Evolutionary conservation across 2,113 vertebrate species (phyloP).

Genomic region (Pseudolaguvia tuberculata): DNA sequence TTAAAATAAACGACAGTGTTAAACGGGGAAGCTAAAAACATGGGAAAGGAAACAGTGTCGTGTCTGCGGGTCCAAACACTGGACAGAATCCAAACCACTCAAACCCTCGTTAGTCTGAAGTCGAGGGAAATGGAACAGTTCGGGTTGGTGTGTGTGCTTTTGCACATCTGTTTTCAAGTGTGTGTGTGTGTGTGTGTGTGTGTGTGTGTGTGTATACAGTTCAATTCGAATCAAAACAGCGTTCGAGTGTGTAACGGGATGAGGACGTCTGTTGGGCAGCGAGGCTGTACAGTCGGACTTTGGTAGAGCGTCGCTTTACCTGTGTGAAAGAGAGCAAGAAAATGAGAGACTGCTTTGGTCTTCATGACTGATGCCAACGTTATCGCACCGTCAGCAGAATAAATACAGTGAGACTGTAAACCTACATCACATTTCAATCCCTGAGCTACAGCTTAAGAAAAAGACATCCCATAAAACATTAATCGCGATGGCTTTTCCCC

Average conservation of each 20-base stretch:
- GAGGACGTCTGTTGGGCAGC: constrained; percentile 59
- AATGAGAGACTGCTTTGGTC: background rate
- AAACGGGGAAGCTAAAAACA: constrained; percentile 56
- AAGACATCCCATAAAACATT: too few relatives aligned
- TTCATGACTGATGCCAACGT: too few relatives aligned
- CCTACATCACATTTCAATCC: too few relatives aligned
- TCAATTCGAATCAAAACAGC: constrained; percentile 67
- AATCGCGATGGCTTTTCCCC: too few relatives aligned
- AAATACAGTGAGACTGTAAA: too few relatives aligned
- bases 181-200: constrained; percentile 10
- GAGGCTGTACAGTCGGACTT: constrained; percentile 24
- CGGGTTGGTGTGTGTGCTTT: constrained; percentile 26
- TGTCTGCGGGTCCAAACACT: constrained; percentile 61
- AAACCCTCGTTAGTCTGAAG: constrained; percentile 23
- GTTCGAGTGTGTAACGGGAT: constrained; percentile 75
- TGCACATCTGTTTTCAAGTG: constrained; percentile 12
- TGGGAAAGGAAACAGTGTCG: constrained; percentile 43
- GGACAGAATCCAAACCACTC: constrained; percentile 34
- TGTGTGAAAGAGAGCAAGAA: constrained; percentile 54
- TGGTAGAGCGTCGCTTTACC: constrained; percentile 80
- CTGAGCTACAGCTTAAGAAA: too few relatives aligned
- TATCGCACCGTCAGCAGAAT: too few relatives aligned
- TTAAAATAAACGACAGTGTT: constrained; percentile 57
- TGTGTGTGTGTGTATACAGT: too few relatives aligned
- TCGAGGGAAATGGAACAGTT: constrained; percentile 27